These are phyloP conservation scores for Turritopsis rubra DNA, from an alignment of 30 jellyfish, hydroid and myxozoan species.

Conservation along the genomic window DNA sequence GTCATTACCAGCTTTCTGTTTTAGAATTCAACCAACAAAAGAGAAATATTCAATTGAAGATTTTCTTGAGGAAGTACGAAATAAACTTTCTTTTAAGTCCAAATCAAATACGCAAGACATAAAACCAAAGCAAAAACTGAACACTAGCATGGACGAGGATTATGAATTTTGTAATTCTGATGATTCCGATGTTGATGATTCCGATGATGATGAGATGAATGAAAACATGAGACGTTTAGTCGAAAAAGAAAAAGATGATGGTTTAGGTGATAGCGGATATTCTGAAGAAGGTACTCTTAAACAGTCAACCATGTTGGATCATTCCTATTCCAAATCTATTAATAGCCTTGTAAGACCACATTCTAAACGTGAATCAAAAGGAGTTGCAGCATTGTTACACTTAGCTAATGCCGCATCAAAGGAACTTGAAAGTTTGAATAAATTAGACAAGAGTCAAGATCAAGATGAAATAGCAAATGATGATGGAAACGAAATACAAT, in stretches of 20 bases:
- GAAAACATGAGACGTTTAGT: slow-evolving; percentile 70
- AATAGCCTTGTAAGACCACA: slow-evolving; percentile 28
- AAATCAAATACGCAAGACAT: neutral
- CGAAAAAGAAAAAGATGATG: slow-evolving; percentile 45
- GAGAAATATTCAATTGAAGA: slow-evolving; percentile 20
- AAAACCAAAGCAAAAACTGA: neutral
- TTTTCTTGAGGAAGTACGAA: slow-evolving; percentile 30
- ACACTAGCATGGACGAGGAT: slow-evolving; percentile 57
- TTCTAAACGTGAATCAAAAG: slow-evolving; percentile 43
- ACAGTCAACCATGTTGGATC: slow-evolving; percentile 56
- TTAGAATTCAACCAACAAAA: neutral
- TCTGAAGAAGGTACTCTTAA: slow-evolving; percentile 48
- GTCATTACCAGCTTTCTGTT: no score
- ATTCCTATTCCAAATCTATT: slow-evolving; percentile 47
- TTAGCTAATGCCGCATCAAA: slow-evolving; percentile 89
- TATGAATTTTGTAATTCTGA: slow-evolving; percentile 59
- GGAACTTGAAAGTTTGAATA: slow-evolving; percentile 44
- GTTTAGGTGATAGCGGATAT: slow-evolving; percentile 84
- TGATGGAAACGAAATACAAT: neutral
- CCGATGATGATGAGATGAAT: slow-evolving; percentile 82
- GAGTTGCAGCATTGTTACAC: slow-evolving; percentile 71
- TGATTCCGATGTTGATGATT: slow-evolving; percentile 77
- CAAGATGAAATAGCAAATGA: neutral
- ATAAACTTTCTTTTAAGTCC: neutral
- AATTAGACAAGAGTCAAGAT: neutral